phyloP scores from a whole-genome alignment of 2,113 vertebrate species.

The Apteryx owenii region DNA sequence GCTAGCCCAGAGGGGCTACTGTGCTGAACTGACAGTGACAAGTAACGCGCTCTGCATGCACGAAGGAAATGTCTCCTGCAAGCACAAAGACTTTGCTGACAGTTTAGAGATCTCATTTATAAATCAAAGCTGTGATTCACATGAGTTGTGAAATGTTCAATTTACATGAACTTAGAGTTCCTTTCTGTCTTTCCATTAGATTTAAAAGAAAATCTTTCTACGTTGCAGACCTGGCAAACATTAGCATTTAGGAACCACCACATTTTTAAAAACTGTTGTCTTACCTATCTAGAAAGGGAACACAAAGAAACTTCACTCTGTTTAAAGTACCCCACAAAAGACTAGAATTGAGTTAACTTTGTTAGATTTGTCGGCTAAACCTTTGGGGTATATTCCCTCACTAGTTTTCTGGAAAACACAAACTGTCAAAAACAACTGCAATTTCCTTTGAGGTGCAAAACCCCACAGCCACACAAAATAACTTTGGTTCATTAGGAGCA shows the following conservation, averaged over 20 bases:
- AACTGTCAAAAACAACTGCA: conserved; percentile 7
- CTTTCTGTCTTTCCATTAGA: conserved; percentile 80
- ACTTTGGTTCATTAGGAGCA: not conserved
- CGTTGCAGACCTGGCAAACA: conserved; percentile 76
- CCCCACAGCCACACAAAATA: not conserved
- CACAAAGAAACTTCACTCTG: conserved; percentile 63
- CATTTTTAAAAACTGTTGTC: conserved; percentile 59
- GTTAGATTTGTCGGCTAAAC: conserved; percentile 47
- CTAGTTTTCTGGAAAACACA: conserved; percentile 28
- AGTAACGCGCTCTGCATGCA: conserved; percentile 52
- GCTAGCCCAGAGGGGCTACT: conserved; percentile 60
- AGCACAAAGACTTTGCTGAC: conserved; percentile 40
- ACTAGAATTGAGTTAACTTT: conserved; percentile 59
- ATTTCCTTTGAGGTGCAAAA: conserved; percentile 38
- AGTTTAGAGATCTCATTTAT: conserved; percentile 52
- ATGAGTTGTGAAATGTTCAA: conserved; percentile 33
- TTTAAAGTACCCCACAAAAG: conserved; percentile 50
- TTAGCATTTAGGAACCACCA: conserved; percentile 80
- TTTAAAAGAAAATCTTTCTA: conserved; percentile 68
- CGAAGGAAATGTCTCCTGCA: conserved; percentile 45
- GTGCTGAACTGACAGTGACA: conserved; percentile 62
- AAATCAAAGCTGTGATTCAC: conserved; percentile 56
- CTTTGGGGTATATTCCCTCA: not conserved
- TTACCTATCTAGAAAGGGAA: conserved; percentile 71
- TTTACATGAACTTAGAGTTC: conserved; percentile 55